Percentiles rank a stretch among this genome's conserved stretches.
These are phyloP conservation scores for Tetranychus truncatus DNA, from an alignment of 2,888 invertebrate species.

Conservation along the genomic window DNA sequence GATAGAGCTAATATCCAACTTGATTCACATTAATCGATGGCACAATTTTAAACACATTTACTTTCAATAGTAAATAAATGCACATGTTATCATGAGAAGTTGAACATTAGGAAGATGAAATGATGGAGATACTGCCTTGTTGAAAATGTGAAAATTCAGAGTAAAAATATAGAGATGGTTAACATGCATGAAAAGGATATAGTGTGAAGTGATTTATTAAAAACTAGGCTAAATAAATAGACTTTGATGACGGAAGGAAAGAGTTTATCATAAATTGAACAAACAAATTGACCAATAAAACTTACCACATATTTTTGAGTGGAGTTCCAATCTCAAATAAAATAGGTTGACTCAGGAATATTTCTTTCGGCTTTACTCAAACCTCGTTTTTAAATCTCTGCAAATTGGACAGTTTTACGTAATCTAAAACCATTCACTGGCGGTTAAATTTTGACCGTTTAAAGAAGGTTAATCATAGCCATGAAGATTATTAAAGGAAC, in stretches of 20 bases:
- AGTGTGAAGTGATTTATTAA: too few relatives aligned
- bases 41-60: too few relatives aligned
- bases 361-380: constrained; percentile 41
- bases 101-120: not conserved
- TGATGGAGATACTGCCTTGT: not conserved
- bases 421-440: constrained; percentile 55
- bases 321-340: constrained; percentile 42
- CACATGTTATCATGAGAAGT: too few relatives aligned
- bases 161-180: not conserved
- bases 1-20: too few relatives aligned
- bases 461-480: too few relatives aligned
- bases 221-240: too few relatives aligned
- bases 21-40: too few relatives aligned
- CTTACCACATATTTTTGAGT: constrained; percentile 42
- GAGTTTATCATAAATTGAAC: too few relatives aligned
- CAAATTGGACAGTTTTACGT: constrained; percentile 45
- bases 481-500: too few relatives aligned
- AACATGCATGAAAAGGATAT: not conserved
- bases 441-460: constrained; percentile 25
- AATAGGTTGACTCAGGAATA: constrained; percentile 43
- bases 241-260: too few relatives aligned
- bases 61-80: too few relatives aligned
- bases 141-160: not conserved
- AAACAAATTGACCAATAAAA: constrained; percentile 7
- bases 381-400: constrained; percentile 35